phyloP scores from a whole-genome alignment of 1,140 invertebrate species.

The Apolygus lucorum region DNA sequence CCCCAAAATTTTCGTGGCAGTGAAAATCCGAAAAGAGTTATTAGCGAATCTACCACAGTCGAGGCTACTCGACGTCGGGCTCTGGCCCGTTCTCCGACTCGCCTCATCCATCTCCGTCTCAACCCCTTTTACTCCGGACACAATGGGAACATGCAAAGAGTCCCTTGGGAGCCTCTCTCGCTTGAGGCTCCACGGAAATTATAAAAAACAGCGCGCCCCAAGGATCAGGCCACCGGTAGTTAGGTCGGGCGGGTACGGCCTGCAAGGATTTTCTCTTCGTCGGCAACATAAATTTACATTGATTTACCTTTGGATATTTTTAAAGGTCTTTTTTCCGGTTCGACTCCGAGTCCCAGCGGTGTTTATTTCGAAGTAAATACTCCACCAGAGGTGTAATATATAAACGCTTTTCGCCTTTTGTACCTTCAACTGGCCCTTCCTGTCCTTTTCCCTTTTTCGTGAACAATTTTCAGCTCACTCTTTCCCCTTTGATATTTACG shows the following conservation, averaged over 20 bases:
- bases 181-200: neutral
- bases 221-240: too few species aligned
- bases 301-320: neutral
- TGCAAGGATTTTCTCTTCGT: neutral
- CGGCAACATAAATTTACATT: conserved; percentile 7
- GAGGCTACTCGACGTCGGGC: too few species aligned
- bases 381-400: neutral
- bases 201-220: neutral
- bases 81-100: neutral
- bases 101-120: neutral
- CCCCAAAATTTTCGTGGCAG: too few species aligned
- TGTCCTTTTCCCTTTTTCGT: neutral
- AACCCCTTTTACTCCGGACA: neutral
- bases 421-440: too few species aligned
- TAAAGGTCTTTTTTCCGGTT: neutral
- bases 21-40: too few species aligned
- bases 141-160: neutral
- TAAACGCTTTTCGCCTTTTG: too few species aligned
- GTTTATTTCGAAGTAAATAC: conserved; percentile 2
- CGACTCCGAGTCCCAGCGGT: neutral
- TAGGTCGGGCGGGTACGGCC: neutral
- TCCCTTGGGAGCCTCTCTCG: neutral
- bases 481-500: neutral
- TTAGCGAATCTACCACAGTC: too few species aligned
- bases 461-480: neutral